Percentiles rank a stretch among this genome's conserved stretches.
Evolutionary conservation across 92 coral and sea anemone genomes (phyloP).

Genomic region (Porites divaricata): DNA sequence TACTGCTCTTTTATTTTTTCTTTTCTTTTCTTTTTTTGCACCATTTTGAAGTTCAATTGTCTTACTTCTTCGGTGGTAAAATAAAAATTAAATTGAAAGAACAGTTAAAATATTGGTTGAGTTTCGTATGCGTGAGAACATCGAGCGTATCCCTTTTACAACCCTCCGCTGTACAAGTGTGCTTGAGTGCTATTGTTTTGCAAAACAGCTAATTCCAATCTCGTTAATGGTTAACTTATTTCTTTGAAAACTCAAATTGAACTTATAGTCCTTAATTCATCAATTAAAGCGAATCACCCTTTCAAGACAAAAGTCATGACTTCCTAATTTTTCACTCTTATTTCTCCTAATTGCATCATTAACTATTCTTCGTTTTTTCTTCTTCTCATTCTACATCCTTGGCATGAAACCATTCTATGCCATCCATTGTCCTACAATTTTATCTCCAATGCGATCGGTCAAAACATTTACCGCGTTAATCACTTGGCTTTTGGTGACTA

Average conservation of each 20-base stretch:
- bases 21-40: not conserved
- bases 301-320: constrained; percentile 6
- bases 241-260: constrained; percentile 19
- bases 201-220: constrained; percentile 51
- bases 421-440: not conserved
- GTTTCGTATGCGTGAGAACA: constrained; percentile 41
- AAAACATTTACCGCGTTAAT: constrained; percentile 16
- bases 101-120: constrained; percentile 29
- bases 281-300: constrained; percentile 40
- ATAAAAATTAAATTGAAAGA: constrained; percentile 21
- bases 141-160: constrained; percentile 1
- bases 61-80: not conserved
- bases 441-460: constrained; percentile 23
- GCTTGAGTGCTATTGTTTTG: constrained; percentile 32
- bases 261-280: constrained; percentile 21
- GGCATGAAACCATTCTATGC: not conserved
- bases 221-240: constrained; percentile 28
- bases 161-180: constrained; percentile 23
- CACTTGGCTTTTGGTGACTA: not conserved
- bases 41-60: not conserved
- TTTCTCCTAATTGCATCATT: not conserved
- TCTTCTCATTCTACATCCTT: too few relatives aligned
- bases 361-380: not conserved
- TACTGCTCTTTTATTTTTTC: too few relatives aligned
- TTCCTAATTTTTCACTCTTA: not conserved